Conservation (phyloP, 2,113 vertebrate species). For the Harpagus bidentatus region DNA sequence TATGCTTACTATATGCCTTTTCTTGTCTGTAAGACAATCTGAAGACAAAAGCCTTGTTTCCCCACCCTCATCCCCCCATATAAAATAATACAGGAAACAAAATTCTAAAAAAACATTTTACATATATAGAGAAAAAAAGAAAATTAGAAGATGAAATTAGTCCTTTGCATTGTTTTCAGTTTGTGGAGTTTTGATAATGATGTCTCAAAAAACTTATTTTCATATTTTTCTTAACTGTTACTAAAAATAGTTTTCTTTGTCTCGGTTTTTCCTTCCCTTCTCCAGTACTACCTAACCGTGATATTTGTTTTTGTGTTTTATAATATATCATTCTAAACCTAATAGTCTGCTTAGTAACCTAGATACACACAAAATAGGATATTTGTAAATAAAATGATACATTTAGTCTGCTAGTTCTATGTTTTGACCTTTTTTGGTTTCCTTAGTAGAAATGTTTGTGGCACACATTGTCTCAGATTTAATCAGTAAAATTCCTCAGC, state of each 20-base stretch:
- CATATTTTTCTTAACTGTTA: background rate
- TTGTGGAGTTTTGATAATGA: background rate
- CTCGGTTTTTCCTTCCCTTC: constrained; percentile 20
- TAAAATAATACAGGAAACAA: background rate
- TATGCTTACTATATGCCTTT: background rate
- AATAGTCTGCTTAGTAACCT: background rate
- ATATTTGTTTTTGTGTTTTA: background rate
- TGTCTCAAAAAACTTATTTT: background rate
- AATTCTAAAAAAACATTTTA: background rate
- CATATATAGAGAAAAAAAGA: background rate
- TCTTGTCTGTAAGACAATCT: background rate
- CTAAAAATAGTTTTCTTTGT: constrained; percentile 24
- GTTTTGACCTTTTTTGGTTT: constrained; percentile 56
- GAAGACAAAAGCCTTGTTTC: background rate
- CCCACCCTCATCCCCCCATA: fast-evolving
- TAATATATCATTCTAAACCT: background rate
- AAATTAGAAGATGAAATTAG: background rate
- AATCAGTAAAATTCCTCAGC: constrained; percentile 16
- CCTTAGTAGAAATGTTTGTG: background rate
- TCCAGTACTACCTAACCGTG: background rate
- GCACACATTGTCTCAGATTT: background rate
- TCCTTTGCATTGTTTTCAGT: background rate
- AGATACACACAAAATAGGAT: background rate
- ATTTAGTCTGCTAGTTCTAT: background rate
- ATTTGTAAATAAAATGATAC: constrained; percentile 37